Evolutionary conservation across 1,140 invertebrate species (phyloP).

Genomic region (Tetranychus cinnabarinus): DNA sequence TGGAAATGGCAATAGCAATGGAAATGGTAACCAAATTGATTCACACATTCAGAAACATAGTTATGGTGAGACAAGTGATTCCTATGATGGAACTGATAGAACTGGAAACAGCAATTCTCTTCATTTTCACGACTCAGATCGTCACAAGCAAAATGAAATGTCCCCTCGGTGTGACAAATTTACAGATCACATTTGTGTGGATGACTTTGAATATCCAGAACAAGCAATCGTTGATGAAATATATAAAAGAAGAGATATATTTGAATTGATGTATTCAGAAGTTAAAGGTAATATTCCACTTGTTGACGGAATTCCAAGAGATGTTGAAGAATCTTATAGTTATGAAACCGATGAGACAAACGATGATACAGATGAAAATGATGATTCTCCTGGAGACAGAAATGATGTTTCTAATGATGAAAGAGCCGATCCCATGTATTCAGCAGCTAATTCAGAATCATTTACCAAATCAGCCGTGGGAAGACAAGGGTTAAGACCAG

Average conservation of each 20-base stretch:
- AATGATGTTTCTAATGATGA: constrained; percentile 10
- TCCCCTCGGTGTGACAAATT: constrained; percentile 38
- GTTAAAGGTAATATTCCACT: constrained; percentile 23
- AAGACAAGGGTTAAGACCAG: not conserved
- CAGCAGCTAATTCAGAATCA: not conserved
- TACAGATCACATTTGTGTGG: constrained; percentile 44
- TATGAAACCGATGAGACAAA: constrained; percentile 29
- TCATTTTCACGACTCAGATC: not conserved
- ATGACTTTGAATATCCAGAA: constrained; percentile 41
- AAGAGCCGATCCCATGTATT: not conserved
- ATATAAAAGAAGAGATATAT: constrained; percentile 37
- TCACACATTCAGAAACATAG: not conserved
- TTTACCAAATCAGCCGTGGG: not conserved
- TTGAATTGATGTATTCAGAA: constrained; percentile 40
- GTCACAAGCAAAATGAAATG: not conserved
- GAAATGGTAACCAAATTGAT: not conserved
- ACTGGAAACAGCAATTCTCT: not conserved
- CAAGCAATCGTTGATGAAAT: constrained; percentile 47
- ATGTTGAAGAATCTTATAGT: constrained; percentile 31
- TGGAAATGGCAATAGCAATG: not conserved
- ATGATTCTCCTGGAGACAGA: constrained; percentile 21
- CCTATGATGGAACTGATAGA: not conserved
- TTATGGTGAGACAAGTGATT: not conserved
- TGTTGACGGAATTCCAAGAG: constrained; percentile 29
- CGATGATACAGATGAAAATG: constrained; percentile 19